These are phyloP conservation scores for Papilio demoleus DNA, from an alignment of 2,888 invertebrate species.

Conservation along the genomic window DNA sequence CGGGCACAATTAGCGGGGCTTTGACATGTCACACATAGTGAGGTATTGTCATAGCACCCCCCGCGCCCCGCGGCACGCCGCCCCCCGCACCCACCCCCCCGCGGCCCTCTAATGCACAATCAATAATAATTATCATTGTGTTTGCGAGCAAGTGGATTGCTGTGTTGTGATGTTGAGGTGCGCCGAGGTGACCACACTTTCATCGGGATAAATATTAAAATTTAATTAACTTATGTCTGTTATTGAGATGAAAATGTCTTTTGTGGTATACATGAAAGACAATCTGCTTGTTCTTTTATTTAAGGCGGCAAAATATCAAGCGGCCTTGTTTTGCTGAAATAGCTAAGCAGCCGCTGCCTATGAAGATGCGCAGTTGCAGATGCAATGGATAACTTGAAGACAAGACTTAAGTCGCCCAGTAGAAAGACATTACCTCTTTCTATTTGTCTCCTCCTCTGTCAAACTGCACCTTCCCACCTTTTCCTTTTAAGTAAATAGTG, in stretches of 20 bases:
- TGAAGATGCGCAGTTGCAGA: too few relatives aligned
- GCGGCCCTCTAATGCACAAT: slow-evolving; percentile 73
- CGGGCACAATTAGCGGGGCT: slow-evolving; percentile 65
- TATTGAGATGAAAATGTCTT: neutral
- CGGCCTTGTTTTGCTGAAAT: too few relatives aligned
- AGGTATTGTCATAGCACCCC: slow-evolving; percentile 57
- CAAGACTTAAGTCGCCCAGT: too few relatives aligned
- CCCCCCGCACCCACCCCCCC: slow-evolving; percentile 51
- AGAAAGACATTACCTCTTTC: too few relatives aligned
- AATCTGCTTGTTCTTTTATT: too few relatives aligned
- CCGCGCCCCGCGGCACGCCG: slow-evolving; percentile 41
- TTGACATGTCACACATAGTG: slow-evolving; percentile 67
- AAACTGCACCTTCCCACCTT: too few relatives aligned
- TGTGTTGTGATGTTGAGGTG: slow-evolving; percentile 55
- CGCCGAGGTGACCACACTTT: slow-evolving; percentile 42
- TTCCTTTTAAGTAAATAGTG: too few relatives aligned
- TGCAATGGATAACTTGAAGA: too few relatives aligned
- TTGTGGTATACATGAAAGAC: too few relatives aligned
- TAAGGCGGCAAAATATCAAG: too few relatives aligned
- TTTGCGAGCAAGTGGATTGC: slow-evolving; percentile 76
- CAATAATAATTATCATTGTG: slow-evolving; percentile 81
- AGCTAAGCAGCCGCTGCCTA: too few relatives aligned
- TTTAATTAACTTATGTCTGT: neutral
- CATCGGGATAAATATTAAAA: neutral
- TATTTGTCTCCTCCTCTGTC: too few relatives aligned